Percentiles rank a stretch among this genome's conserved stretches.
Conservation (phyloP, 2,888 invertebrate species). For the Clanis bilineata region DNA sequence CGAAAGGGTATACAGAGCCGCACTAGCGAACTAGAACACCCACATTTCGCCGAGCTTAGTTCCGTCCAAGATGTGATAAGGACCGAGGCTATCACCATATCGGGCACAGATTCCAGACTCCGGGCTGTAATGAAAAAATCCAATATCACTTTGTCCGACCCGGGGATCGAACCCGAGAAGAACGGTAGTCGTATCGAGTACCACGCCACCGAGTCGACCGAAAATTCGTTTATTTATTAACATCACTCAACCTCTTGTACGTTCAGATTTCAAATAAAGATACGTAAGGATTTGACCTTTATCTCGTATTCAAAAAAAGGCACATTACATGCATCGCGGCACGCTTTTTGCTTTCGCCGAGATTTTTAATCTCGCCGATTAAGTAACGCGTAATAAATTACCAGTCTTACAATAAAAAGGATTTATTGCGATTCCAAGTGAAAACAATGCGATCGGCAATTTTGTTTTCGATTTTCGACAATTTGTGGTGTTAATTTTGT, state of each 20-base stretch:
- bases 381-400: conserved; percentile 31
- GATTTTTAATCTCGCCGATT: conserved; percentile 39
- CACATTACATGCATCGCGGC: conserved; percentile 23
- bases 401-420: conserved; percentile 38
- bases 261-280: conserved; percentile 9
- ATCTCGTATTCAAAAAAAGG: conserved; percentile 20
- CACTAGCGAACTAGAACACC: too few species aligned
- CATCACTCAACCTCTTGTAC: conserved; percentile 2
- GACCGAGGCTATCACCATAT: too few species aligned
- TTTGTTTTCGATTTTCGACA: conserved; percentile 18
- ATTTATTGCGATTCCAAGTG: conserved; percentile 42
- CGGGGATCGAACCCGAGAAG: too few species aligned
- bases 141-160: too few species aligned
- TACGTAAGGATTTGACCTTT: conserved; percentile 15
- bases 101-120: too few species aligned
- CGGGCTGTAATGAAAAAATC: too few species aligned
- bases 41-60: too few species aligned
- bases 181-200: too few species aligned
- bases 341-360: conserved; percentile 26
- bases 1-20: too few species aligned
- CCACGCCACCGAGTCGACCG: background rate
- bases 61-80: too few species aligned
- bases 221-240: background rate
- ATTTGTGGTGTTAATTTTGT: background rate
- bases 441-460: conserved; percentile 18